Percentiles rank a stretch among this genome's conserved stretches.
Evolutionary conservation across 2,888 invertebrate species (phyloP).

Genomic region (Dryomyza anilis): DNA sequence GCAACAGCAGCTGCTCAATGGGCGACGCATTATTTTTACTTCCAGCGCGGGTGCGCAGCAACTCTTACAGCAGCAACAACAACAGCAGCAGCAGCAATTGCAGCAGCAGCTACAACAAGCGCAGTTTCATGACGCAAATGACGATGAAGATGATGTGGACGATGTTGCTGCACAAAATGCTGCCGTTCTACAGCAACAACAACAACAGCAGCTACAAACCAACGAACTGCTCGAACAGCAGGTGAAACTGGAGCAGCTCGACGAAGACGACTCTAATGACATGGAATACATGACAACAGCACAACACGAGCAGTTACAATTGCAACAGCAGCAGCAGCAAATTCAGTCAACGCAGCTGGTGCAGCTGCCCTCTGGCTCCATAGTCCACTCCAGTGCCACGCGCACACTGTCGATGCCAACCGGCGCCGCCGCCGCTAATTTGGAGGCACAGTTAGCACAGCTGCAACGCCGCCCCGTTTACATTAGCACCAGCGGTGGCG

Average conservation of each 20-base stretch:
- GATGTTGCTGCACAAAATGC: slow-evolving; percentile 57
- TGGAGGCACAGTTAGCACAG: slow-evolving; percentile 43
- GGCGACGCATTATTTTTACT: slow-evolving; percentile 53
- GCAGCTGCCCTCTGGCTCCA: slow-evolving; percentile 47
- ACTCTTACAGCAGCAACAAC: slow-evolving; percentile 38
- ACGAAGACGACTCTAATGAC: slow-evolving; percentile 35
- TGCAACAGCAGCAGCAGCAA: too few relatives aligned
- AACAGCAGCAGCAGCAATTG: slow-evolving; percentile 39
- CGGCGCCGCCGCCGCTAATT: slow-evolving; percentile 16
- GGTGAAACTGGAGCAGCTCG: slow-evolving; percentile 50
- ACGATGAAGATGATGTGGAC: slow-evolving; percentile 46
- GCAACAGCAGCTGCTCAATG: slow-evolving; percentile 44
- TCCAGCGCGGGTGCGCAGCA: slow-evolving; percentile 31
- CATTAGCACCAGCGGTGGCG: slow-evolving; percentile 51
- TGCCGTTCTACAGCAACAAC: slow-evolving; percentile 51
- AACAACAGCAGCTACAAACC: slow-evolving; percentile 42
- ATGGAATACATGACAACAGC: slow-evolving; percentile 4
- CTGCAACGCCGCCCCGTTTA: slow-evolving; percentile 56
- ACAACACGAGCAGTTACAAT: too few relatives aligned
- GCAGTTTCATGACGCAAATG: slow-evolving; percentile 21
- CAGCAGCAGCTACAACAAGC: slow-evolving; percentile 27
- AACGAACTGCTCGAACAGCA: slow-evolving; percentile 24
- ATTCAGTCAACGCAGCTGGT: slow-evolving; percentile 49
- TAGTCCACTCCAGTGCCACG: slow-evolving; percentile 44
- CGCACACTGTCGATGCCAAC: slow-evolving; percentile 50